These are phyloP conservation scores for Hydrocynus forskahlii DNA, from an alignment of 2,797 vertebrate genomes.

Conservation along the genomic window DNA sequence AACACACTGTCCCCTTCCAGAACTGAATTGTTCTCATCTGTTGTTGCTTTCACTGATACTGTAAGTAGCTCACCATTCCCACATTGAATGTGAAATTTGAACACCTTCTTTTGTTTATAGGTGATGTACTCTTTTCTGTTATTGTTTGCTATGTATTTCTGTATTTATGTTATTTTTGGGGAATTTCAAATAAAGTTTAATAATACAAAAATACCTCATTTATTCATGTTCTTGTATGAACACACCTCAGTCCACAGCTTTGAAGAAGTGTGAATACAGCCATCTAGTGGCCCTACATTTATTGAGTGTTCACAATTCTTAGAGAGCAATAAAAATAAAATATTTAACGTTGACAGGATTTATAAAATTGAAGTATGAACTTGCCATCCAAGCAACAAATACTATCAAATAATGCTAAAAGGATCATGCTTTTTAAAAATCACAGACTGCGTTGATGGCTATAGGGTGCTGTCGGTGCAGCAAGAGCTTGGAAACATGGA, in stretches of 20 bases:
- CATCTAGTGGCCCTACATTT: neutral
- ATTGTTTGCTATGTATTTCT: conserved; percentile 34
- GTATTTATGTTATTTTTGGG: conserved; percentile 32
- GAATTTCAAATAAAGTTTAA: conserved; percentile 6
- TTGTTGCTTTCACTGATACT: neutral
- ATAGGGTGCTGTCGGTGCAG: too few relatives aligned
- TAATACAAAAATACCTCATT: neutral
- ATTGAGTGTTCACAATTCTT: neutral
- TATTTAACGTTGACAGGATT: neutral
- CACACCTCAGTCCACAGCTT: neutral
- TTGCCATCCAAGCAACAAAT: too few relatives aligned
- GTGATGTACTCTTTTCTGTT: conserved; percentile 5
- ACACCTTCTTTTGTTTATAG: conserved; percentile 20
- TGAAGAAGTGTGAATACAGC: neutral
- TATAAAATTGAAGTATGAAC: neutral
- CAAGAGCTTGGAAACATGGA: too few relatives aligned
- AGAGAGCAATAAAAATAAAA: neutral
- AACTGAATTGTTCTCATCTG: neutral
- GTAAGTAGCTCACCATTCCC: neutral
- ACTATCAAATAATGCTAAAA: too few relatives aligned
- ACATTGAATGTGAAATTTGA: conserved; percentile 31
- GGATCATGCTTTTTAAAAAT: too few relatives aligned
- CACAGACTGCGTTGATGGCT: too few relatives aligned
- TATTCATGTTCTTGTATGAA: neutral
- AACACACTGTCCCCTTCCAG: neutral